Evolutionary conservation across 2,113 vertebrate species (phyloP), one percentile per base, ranked within the genome.

Genomic region (Platysteira castanea): DNA sequence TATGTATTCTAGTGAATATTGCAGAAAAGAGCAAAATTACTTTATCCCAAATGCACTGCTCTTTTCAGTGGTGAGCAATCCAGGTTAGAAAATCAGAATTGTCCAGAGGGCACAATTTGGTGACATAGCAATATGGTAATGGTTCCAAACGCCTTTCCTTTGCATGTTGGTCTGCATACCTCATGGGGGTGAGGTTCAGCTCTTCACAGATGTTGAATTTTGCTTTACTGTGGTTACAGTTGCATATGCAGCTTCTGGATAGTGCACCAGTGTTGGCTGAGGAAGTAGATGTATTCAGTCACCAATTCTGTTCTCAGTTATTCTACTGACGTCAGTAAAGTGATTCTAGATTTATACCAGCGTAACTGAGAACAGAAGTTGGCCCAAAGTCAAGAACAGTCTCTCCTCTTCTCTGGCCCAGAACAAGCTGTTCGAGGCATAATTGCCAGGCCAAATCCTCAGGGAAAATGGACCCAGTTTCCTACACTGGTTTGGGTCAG

Each of bases 331-430:
- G 87, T 96, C 95, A 94, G 63, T 96, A 80, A 94, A 93, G 83
- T 85, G 7, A 80, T 47, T 96, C 78, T 93, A 92, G 95, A 95
- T 95, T 96, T 96, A 94, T 94, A 88, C 71, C 27, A 70, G 54
- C 67, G 93, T 93, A 96, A 96, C 87, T 93, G 96, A 96, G 95
- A 96, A 42, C 92, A 94, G 79, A 96, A 86, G 18, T 11, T 96
- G 95, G 95, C 87, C 64, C 68, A 74, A 95, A 93, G 75, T 84
- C 93, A 95, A 67, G 95, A 95, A 96, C 87, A 95, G 52, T 59
- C 9, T 90, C 93, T 95, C 87, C 89, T 74, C 44, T 87, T 84
- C 81, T 82, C 64, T 92, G 68, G 90, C 56, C 68, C 87, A 86
- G 95, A 79, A 96, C 95, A 95, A 86, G 71, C 47, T 11, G 68